Evolutionary conservation across 2,888 invertebrate species (phyloP).

Genomic region (Noctua janthina): DNA sequence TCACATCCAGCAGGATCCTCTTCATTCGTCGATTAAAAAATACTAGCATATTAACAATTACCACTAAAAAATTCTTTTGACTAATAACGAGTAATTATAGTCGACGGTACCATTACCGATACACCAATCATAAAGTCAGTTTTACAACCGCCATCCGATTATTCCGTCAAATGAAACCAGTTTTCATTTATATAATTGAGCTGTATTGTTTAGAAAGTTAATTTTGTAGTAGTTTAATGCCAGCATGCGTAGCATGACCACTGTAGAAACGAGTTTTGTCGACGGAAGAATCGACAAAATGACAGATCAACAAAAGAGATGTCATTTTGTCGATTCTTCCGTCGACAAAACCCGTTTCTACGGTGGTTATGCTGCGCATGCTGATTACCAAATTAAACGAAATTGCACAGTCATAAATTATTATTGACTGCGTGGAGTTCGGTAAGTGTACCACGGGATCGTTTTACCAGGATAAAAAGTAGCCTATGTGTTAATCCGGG

Average conservation of each 20-base stretch:
- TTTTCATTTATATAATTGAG: slow-evolving; percentile 41
- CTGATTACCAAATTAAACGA: neutral
- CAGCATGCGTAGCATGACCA: too few relatives aligned
- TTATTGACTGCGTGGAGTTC: slow-evolving; percentile 1
- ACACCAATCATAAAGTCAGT: slow-evolving; percentile 42
- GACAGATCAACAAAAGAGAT: too few relatives aligned
- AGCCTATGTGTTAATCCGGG: neutral
- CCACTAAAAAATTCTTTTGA: slow-evolving; percentile 20
- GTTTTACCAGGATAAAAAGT: too few relatives aligned
- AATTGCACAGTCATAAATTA: neutral
- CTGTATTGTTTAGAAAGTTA: slow-evolving; percentile 45
- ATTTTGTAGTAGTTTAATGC: slow-evolving; percentile 7
- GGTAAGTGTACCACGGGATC: neutral
- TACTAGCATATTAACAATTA: neutral
- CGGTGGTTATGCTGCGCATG: too few relatives aligned
- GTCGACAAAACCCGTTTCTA: too few relatives aligned
- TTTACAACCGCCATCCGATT: slow-evolving; percentile 41
- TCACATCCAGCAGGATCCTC: too few relatives aligned
- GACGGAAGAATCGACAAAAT: too few relatives aligned
- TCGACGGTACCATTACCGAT: slow-evolving; percentile 43
- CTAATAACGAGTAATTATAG: slow-evolving; percentile 30
- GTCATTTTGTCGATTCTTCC: too few relatives aligned
- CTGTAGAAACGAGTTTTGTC: too few relatives aligned
- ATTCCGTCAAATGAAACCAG: slow-evolving; percentile 57
- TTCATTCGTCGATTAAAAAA: neutral